Evolutionary conservation across 1,140 invertebrate species (phyloP).

Genomic region (Ceratina calcarata): DNA sequence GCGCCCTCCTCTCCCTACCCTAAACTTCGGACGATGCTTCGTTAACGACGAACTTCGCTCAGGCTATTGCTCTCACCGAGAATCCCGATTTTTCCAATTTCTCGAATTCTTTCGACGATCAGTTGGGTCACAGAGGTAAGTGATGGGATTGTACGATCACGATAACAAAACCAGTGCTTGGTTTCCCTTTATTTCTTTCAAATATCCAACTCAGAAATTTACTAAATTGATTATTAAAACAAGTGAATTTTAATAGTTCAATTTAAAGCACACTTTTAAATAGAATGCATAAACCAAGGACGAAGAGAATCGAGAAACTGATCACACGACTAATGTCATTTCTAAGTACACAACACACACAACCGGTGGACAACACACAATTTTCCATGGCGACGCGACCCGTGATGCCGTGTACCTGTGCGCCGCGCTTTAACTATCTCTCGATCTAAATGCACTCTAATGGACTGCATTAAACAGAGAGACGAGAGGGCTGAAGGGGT

Average conservation of each 20-base stretch:
- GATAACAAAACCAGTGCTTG: no score
- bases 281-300: neutral
- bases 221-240: no score
- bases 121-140: no score
- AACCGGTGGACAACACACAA: conserved; percentile 65
- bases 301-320: conserved; percentile 37
- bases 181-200: no score
- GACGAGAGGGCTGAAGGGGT: conserved; percentile 65
- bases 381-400: conserved; percentile 71
- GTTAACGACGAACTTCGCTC: conserved; percentile 23
- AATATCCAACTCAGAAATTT: no score
- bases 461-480: conserved; percentile 69
- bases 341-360: conserved; percentile 65
- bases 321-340: conserved; percentile 70
- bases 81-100: neutral
- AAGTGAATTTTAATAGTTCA: no score
- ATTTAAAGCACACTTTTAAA: neutral
- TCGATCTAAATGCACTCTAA: conserved; percentile 79
- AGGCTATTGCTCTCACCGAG: neutral
- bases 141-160: no score
- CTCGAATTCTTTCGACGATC: neutral
- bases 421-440: conserved; percentile 76
- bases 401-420: conserved; percentile 64
- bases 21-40: conserved; percentile 18
- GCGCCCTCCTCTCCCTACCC: neutral